Base-by-base conservation (phyloP, 2,797 vertebrate species). In the Lithobates sylvaticus region DNA sequence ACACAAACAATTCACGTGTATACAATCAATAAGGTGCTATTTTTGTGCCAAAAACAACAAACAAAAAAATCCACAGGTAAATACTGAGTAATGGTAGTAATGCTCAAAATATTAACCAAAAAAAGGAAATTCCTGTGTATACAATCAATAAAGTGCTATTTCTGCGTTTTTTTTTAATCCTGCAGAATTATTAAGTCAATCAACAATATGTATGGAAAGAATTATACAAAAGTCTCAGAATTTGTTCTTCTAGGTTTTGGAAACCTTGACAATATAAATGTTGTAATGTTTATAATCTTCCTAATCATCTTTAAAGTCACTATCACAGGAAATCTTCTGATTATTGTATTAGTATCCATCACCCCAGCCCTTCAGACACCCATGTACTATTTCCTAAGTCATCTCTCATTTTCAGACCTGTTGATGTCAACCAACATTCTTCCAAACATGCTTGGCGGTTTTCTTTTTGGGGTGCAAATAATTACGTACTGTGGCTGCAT, bases 161-260 rank as follows among this genome's bases (percentile, higher is more conserved):
- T 32, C 29, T 32, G 3, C 3, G 3, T 23, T 44, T 74, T 74
- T n/a, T 26, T 47, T 47, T 7, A 27, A 74, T 27, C 13, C 42
- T 74, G n/a, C 72, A 74, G 71, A 71, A 44, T 13, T 23, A 42
- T 10, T n/a, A n/a, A 16, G 34, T 29, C 29, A 9, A 65, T 61
- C 75, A 36, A 16, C n/a, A 68, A 2, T 23, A 75, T 69, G 39
- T 44, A 44, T 68, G 23, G 5, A 15, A 83, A 42, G 10, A 76
- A 76, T 26, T 15, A 47, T 47, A 83, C 71, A 61, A 64, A 13
- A 44, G 72, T 83, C n/a, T 72, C 26, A 10, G 76, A 78, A 73
- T 79, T 85, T 12, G 39, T 79, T 65, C 76, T 85, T 47, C 21
- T 79, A 26, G 84, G 76, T 13, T 85, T 85, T 34, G 68, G 76